Base-by-base conservation (phyloP, 2,113 vertebrate species). In the Chionodraco myersi region DNA sequence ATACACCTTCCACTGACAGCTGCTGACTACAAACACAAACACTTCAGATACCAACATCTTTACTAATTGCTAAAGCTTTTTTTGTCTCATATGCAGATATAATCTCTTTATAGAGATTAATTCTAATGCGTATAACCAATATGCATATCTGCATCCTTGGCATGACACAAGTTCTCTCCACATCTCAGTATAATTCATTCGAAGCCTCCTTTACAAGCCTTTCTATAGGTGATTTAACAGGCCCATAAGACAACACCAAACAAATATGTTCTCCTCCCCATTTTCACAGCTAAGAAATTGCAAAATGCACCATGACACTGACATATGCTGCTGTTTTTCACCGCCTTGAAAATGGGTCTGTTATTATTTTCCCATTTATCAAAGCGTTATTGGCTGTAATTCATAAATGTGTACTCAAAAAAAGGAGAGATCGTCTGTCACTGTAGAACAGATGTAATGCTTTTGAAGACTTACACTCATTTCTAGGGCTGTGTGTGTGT, bases 361-460 rank as follows among this genome's bases (percentile, higher is more conserved):
- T 66, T 74, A 44, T 76, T 78, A 59, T 71, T 67, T 49, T 8
- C 18, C 75, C 77, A 81, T 79, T 9, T 16, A 80, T 82, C 82
- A 88, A 85, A 82, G 72, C 67, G 36, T 79, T 85, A 88, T 82
- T 85, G 74, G 75, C 67, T 79, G n/a, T 54, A 88, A 88, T 87
- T 85, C 60, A 77, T 84, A 85, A 88, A 83, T 89, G 74, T 64
- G 26, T 67, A 26, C 73, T 59, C 11, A 49, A 44, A 64, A 80
- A 71, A 80, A 71, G 73, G 10, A 69, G 58, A 82, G 70, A 75
- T 81, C 73, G 84, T 90, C 77, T 89, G 76, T 82, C 71, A 83
- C 72, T 82, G 53, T 72, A 71, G 77, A 85, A 78, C 48, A 88
- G 67, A 90, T 63, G 47, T 74, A 87, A 80, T 65, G 78, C 80